Percentiles rank a stretch among this genome's conserved stretches.
These are phyloP conservation scores for Notechis scutatus DNA, from an alignment of 2,113 vertebrate genomes.

Conservation along the genomic window DNA sequence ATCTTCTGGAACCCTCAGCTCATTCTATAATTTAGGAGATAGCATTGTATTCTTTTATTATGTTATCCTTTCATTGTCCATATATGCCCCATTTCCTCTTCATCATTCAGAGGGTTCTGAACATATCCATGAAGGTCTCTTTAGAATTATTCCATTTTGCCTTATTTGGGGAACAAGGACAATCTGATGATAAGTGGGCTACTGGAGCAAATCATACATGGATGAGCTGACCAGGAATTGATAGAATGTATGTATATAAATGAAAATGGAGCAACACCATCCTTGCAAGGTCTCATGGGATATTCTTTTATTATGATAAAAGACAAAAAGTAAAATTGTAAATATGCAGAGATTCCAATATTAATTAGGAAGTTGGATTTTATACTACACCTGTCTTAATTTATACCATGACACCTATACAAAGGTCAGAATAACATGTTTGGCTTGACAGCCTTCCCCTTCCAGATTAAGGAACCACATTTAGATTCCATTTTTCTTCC, in stretches of 20 bases:
- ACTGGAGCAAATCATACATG: neutral
- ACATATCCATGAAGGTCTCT: neutral
- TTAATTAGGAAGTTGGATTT: neutral
- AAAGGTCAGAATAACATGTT: neutral
- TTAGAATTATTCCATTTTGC: neutral
- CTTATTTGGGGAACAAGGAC: neutral
- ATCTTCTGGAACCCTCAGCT: neutral
- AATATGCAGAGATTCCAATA: neutral
- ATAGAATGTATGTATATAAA: neutral
- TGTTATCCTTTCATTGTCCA: neutral
- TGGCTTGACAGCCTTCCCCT: neutral
- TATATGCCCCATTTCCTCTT: neutral
- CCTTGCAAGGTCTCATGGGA: neutral
- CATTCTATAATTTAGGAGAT: neutral
- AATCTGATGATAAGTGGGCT: neutral
- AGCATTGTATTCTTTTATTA: neutral
- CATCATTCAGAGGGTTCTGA: neutral
- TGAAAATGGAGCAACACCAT: neutral
- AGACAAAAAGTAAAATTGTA: neutral
- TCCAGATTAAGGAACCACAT: neutral
- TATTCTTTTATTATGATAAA: neutral
- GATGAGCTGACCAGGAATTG: neutral
- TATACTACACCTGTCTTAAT: neutral
- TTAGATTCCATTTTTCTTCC: neutral
- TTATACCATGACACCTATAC: neutral